These are phyloP conservation scores for Actias luna DNA, from an alignment of 2,888 invertebrate species.

Conservation along the genomic window DNA sequence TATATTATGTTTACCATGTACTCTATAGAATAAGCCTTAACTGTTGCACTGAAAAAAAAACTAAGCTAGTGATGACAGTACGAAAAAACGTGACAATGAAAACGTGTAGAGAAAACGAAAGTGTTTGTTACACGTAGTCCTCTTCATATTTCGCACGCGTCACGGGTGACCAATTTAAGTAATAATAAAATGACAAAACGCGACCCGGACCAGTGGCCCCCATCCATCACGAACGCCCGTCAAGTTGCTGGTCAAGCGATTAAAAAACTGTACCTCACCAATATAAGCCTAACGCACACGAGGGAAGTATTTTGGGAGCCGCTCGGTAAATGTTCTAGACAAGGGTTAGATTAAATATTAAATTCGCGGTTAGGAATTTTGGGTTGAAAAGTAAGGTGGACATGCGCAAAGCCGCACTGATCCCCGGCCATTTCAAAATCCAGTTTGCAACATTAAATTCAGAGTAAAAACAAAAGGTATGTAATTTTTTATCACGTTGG, in stretches of 20 bases:
- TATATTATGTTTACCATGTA: not conserved
- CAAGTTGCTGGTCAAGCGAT: slow-evolving; percentile 74
- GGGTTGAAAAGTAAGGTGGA: slow-evolving; percentile 71
- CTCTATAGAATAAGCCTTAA: not conserved
- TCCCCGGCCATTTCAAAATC: slow-evolving; percentile 58
- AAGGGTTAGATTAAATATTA: slow-evolving; percentile 81
- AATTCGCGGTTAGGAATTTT: slow-evolving; percentile 78
- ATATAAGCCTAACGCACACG: slow-evolving; percentile 53
- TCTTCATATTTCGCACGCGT: slow-evolving; percentile 62
- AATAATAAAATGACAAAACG: slow-evolving; percentile 82
- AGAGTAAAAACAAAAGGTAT: slow-evolving; percentile 61
- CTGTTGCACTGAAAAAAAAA: not conserved
- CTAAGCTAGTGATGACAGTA: slow-evolving; percentile 12
- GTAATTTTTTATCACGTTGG: slow-evolving; percentile 62
- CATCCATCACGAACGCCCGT: slow-evolving; percentile 76
- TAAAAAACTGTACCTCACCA: slow-evolving; percentile 73
- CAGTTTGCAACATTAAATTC: slow-evolving; percentile 63
- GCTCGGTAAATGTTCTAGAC: slow-evolving; percentile 77
- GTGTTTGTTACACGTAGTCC: slow-evolving; percentile 48
- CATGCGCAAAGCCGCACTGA: slow-evolving; percentile 58
- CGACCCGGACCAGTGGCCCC: slow-evolving; percentile 61
- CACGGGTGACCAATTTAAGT: slow-evolving; percentile 78
- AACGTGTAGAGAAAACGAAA: slow-evolving; percentile 34
- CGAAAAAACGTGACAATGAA: slow-evolving; percentile 14
- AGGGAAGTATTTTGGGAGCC: slow-evolving; percentile 66